Evolutionary conservation across 2,797 vertebrate genomes (phyloP).

Genomic region (Tiaroga cobitis): DNA sequence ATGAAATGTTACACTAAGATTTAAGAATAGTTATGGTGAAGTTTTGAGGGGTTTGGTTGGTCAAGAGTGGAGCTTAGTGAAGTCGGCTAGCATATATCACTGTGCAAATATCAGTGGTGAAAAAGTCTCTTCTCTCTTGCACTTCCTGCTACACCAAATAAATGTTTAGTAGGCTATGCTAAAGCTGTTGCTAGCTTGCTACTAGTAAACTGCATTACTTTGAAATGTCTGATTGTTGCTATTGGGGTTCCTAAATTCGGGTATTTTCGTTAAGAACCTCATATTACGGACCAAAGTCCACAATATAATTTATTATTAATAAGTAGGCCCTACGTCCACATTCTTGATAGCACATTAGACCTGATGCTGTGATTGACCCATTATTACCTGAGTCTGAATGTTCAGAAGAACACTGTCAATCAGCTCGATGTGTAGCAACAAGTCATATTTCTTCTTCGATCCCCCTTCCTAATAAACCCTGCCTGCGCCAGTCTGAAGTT

Average conservation of each 20-base stretch:
- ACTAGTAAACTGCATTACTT: constrained; percentile 1
- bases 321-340: too few species aligned
- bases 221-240: not conserved
- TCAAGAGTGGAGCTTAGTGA: not conserved
- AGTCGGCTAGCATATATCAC: not conserved
- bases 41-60: not conserved
- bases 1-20: not conserved
- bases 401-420: not conserved
- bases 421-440: constrained; percentile 20
- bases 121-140: not conserved
- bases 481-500: not conserved
- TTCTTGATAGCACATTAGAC: too few species aligned
- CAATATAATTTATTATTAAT: not conserved
- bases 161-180: not conserved
- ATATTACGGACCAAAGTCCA: not conserved
- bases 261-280: not conserved
- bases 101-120: not conserved
- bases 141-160: not conserved
- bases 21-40: not conserved
- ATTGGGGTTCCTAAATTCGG: not conserved
- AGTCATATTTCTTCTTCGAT: constrained; percentile 13
- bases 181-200: not conserved
- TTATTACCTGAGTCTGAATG: not conserved
- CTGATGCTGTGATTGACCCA: not conserved
- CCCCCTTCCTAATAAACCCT: not conserved